These are phyloP conservation scores for Indri indri DNA, from an alignment of 2,113 vertebrate species.

Conservation along the genomic window DNA sequence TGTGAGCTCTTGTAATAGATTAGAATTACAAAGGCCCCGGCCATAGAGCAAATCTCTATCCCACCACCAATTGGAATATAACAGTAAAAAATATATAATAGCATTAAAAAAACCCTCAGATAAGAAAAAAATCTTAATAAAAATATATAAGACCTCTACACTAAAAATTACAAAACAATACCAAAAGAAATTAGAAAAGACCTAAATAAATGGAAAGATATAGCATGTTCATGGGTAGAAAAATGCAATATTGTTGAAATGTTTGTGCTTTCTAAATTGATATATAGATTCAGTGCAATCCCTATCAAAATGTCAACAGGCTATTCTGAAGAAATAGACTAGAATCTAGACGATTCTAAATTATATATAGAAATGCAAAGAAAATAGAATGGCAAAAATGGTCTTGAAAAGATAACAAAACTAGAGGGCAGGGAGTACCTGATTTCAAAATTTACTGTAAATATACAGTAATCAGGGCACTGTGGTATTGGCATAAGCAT, in stretches of 20 bases:
- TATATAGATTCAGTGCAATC: background rate
- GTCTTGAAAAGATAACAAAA: background rate
- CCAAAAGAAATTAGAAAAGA: constrained; percentile 24
- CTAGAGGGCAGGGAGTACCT: background rate
- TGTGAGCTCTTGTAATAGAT: background rate
- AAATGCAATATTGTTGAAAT: background rate
- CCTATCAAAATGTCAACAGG: background rate
- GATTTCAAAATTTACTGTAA: background rate
- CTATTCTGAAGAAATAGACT: background rate
- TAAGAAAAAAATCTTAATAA: constrained; percentile 32
- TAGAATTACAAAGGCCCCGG: background rate
- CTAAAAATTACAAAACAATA: background rate
- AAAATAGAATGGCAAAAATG: background rate
- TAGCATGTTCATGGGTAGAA: background rate
- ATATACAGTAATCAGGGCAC: background rate
- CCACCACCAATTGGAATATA: background rate
- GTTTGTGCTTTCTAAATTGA: background rate
- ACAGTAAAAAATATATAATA: background rate
- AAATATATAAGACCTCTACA: background rate
- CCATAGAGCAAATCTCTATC: background rate
- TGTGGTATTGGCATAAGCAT: background rate
- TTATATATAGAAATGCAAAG: background rate
- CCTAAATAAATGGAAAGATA: background rate
- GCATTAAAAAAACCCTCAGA: background rate
- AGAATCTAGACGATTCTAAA: background rate